These are phyloP conservation scores for Campylomormyrus numenius DNA, from an alignment of 2,113 vertebrate genomes.

Conservation along the genomic window DNA sequence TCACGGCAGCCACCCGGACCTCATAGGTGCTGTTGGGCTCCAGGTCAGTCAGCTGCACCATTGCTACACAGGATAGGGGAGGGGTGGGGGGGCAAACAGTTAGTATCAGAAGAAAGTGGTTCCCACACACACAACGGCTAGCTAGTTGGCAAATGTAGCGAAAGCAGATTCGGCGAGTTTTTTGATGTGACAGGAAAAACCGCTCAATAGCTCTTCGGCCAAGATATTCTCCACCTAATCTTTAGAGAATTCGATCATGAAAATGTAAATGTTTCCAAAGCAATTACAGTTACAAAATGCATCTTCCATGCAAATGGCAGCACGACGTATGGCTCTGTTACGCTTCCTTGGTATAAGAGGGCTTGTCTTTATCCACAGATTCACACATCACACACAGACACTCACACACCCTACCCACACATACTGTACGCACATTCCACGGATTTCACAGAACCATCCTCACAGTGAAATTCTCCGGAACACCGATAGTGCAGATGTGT, in stretches of 20 bases:
- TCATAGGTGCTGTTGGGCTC: slow-evolving; percentile 97
- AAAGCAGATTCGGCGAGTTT: background rate
- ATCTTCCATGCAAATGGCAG: background rate
- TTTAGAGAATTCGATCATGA: background rate
- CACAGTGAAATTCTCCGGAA: background rate
- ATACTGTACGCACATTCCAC: background rate
- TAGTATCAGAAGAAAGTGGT: background rate
- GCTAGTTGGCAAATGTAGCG: background rate
- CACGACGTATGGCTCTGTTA: background rate
- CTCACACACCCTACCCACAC: background rate
- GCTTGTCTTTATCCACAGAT: background rate
- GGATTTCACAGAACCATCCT: background rate
- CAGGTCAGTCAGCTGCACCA: slow-evolving; percentile 78
- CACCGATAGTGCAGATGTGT: background rate
- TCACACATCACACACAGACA: background rate
- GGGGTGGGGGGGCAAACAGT: background rate
- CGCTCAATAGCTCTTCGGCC: background rate
- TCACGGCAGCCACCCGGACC: slow-evolving; percentile 88
- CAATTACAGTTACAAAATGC: background rate
- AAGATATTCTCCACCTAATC: background rate
- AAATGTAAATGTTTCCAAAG: background rate
- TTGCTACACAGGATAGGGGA: slow-evolving; percentile 54
- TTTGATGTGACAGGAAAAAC: background rate
- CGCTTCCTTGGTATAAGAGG: background rate
- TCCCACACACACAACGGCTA: background rate